These are phyloP conservation scores for Zaprionus africanus DNA, from an alignment of 1,140 invertebrate genomes.

Conservation along the genomic window DNA sequence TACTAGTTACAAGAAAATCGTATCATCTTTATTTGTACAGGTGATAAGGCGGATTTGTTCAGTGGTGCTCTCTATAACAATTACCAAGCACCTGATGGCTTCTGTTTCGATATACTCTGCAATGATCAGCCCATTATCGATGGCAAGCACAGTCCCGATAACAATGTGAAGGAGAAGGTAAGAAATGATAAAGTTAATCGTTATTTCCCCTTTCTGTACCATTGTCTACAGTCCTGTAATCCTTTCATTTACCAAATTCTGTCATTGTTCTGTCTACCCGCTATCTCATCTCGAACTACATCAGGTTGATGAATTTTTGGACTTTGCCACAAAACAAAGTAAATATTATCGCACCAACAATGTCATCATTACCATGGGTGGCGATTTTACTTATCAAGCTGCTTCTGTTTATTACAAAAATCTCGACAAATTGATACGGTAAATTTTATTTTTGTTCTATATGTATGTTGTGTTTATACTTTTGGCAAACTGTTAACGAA, in stretches of 20 bases:
- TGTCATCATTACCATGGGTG: slow-evolving; percentile 96
- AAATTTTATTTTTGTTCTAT: slow-evolving; percentile 51
- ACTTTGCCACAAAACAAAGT: slow-evolving; percentile 86
- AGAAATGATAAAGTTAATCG: slow-evolving; percentile 18
- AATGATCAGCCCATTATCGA: slow-evolving; percentile 92
- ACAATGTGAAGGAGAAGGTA: slow-evolving; percentile 90
- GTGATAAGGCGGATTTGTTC: slow-evolving; percentile 87
- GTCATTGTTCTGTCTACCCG: slow-evolving; percentile 47
- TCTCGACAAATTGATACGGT: slow-evolving; percentile 95
- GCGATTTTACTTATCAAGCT: slow-evolving; percentile 96
- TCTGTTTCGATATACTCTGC: slow-evolving; percentile 95
- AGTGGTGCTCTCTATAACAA: slow-evolving; percentile 90
- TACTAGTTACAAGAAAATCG: neutral
- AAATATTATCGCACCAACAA: slow-evolving; percentile 89
- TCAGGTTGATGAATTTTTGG: slow-evolving; percentile 87
- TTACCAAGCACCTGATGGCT: slow-evolving; percentile 93
- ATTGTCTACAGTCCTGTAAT: slow-evolving; percentile 16
- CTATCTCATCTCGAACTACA: slow-evolving; percentile 20
- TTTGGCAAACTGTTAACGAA: slow-evolving; percentile 53
- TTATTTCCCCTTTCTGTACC: neutral
- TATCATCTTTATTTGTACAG: slow-evolving; percentile 18
- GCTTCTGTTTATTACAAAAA: slow-evolving; percentile 94
- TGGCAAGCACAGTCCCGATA: slow-evolving; percentile 89
- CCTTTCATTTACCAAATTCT: slow-evolving; percentile 19
- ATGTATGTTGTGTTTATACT: slow-evolving; percentile 11